Base-by-base conservation (phyloP, 2,113 vertebrate species). In the Vicugna pacos region DNA sequence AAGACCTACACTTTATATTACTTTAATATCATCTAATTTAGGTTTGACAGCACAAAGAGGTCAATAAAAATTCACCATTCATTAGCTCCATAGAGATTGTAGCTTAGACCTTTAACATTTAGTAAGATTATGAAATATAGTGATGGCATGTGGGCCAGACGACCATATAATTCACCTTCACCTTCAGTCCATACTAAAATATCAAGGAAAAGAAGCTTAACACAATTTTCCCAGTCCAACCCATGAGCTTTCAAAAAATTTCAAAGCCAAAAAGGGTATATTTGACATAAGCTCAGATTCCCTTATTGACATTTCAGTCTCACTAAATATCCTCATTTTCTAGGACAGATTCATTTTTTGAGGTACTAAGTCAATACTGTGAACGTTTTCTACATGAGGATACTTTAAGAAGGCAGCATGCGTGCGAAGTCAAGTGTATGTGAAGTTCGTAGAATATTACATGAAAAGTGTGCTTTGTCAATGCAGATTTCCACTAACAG, bases 401-500 rank as follows among this genome's bases (percentile, higher is more conserved):
- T 92, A 77, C 91, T 93, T 77, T 92, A 38, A 92, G 52, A 80
- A 87, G 16, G 35, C 5, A 90, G 26, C 42, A 69, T 42, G 11
- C 6, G 30, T 15, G 17, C 22, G 91, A 90, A 70, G 73, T 54
- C 42, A 67, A 62, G 38, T 42, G 67, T 8, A 90, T 42, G 16
- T 93, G 26, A 95, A 81, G 17, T 2, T 50, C 48, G 88, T 90
- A 70, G 28, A 94, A 91, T 84, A 80, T 14, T 90, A 70, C 64
- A 24, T 8, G 15, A 50, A 64, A 94, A 84, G 2, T 81, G 20
- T 86, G 28, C 4, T 94, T 97, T 94, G 48, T 52, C 64, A 48
- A 46, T 75, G 95, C 32, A 92, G 76, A 38, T 93, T 9, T 83
- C 76, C 76, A 92, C 89, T 96, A 95, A 79, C 50, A 97, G 89